Conservation (phyloP, 2,113 vertebrate species). For the Eudyptes chrysolophus region DNA sequence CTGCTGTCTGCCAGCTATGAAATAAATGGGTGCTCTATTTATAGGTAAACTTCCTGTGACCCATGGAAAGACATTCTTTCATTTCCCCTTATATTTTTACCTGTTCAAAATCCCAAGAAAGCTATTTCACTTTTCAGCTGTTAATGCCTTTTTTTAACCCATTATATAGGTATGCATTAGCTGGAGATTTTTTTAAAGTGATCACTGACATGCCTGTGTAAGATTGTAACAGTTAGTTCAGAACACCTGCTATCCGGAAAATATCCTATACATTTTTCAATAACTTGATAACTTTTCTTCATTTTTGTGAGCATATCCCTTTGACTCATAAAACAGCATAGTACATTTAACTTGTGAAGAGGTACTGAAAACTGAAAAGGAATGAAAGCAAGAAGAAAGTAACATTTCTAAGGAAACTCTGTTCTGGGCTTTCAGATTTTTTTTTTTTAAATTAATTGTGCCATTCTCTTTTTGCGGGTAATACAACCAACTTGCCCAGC, state of each 20-base stretch:
- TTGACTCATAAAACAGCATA: not conserved
- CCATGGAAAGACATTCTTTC: not conserved
- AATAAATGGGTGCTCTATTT: not conserved
- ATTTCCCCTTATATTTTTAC: not conserved
- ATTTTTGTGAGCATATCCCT: not conserved
- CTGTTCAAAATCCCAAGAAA: not conserved
- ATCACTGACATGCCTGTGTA: not conserved
- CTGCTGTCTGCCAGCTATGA: not conserved
- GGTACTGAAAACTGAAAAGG: not conserved
- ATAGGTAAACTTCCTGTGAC: conserved; percentile 29
- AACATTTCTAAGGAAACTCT: not conserved
- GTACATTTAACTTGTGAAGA: not conserved
- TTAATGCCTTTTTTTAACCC: not conserved
- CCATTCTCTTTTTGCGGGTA: not conserved
- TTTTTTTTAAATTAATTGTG: not conserved
- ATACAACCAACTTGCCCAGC: rapidly evolving
- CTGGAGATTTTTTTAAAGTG: not conserved
- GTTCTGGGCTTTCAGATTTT: not conserved
- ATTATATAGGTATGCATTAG: not conserved
- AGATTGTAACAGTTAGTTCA: not conserved
- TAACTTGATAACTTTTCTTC: not conserved
- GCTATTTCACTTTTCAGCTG: not conserved
- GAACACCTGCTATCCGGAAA: not conserved
- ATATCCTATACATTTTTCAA: not conserved
- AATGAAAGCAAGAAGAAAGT: not conserved